A percentile compares a stretch with the other conserved stretches of the same genome.
These are phyloP conservation scores for Holacanthella duospinosa DNA, from an alignment of 2,888 invertebrate species.

Conservation along the genomic window DNA sequence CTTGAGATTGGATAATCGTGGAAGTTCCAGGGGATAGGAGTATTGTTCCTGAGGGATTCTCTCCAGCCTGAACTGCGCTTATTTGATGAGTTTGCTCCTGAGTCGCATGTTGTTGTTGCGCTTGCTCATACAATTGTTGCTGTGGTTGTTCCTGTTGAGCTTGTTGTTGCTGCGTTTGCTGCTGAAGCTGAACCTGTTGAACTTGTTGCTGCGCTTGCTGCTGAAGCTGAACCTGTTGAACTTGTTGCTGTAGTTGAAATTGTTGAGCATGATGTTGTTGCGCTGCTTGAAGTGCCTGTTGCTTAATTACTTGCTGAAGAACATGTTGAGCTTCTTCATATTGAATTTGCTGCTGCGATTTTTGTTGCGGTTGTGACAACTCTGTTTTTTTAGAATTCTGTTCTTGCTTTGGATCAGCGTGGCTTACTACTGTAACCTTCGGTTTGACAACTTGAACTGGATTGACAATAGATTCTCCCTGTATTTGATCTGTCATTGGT, in stretches of 20 bases:
- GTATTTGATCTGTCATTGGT: not conserved
- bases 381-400: not conserved
- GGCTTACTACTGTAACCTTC: not conserved
- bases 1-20: not conserved
- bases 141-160: slow-evolving; percentile 20
- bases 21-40: not conserved
- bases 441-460: not conserved
- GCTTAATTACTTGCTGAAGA: slow-evolving; percentile 12
- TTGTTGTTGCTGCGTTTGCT: slow-evolving; percentile 7
- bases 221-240: slow-evolving; percentile 20
- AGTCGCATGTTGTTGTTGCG: slow-evolving; percentile 13
- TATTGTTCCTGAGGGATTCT: not conserved
- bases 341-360: not conserved
- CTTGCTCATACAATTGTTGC: slow-evolving; percentile 12
- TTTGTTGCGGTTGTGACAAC: not conserved
- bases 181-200: slow-evolving; percentile 4
- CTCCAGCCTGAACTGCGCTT: not conserved
- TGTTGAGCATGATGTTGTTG: slow-evolving; percentile 9
- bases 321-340: slow-evolving; percentile 8
- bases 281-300: slow-evolving; percentile 4
- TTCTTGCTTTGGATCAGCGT: not conserved
- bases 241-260: slow-evolving; percentile 11
- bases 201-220: slow-evolving; percentile 5
- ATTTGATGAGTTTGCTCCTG: slow-evolving; percentile 19
- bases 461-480: not conserved